These are phyloP conservation scores for Ceratosolen solmsi DNA, from an alignment of 1,140 invertebrate species.

Conservation along the genomic window DNA sequence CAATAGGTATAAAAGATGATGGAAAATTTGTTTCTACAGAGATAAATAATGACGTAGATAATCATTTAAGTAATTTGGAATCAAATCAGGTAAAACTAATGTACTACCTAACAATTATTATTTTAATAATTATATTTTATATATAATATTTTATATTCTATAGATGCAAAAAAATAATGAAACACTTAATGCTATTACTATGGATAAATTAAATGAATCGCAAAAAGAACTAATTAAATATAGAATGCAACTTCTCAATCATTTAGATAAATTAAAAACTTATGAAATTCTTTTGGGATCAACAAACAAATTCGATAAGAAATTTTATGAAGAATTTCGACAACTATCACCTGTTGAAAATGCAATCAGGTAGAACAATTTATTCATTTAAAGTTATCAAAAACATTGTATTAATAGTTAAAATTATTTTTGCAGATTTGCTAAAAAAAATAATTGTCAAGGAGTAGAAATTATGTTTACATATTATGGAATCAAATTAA, in stretches of 20 bases:
- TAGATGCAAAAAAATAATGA: conserved; percentile 65
- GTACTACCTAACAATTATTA: neutral
- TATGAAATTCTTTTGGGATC: conserved; percentile 76
- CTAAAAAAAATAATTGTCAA: conserved; percentile 75
- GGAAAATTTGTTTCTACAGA: conserved; percentile 61
- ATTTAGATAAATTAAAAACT: conserved; percentile 78
- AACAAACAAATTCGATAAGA: conserved; percentile 71
- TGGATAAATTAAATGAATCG: conserved; percentile 72
- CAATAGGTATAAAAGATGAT: conserved; percentile 70
- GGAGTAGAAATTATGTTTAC: conserved; percentile 82
- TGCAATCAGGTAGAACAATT: conserved; percentile 68
- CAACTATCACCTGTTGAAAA: conserved; percentile 75
- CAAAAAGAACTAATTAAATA: conserved; percentile 77
- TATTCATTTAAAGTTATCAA: conserved; percentile 45
- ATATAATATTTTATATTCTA: conserved; percentile 36
- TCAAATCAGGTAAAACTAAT: conserved; percentile 52
- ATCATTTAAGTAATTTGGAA: conserved; percentile 58
- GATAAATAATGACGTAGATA: conserved; percentile 53
- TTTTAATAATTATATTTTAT: neutral
- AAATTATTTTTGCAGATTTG: conserved; percentile 69
- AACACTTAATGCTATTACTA: conserved; percentile 62
- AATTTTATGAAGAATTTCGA: conserved; percentile 78
- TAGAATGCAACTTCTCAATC: conserved; percentile 76
- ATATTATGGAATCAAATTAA: conserved; percentile 79
- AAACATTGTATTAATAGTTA: conserved; percentile 59